phyloP scores from a whole-genome alignment of 2,888 invertebrate genomes.

The Beris chalybata region DNA sequence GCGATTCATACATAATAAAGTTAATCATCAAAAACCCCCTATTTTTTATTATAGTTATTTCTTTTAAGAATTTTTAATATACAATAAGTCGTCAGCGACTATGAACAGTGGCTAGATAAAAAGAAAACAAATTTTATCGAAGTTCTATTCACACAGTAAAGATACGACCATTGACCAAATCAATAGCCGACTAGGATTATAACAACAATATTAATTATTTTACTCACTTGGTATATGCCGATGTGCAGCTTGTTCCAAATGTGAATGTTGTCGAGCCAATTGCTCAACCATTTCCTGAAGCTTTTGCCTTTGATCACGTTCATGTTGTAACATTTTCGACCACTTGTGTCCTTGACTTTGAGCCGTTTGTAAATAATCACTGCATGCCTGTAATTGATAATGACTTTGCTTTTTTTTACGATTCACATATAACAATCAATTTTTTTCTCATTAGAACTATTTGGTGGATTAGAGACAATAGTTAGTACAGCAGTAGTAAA shows the following conservation, averaged over 20 bases:
- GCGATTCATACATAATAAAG: no score
- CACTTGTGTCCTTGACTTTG: constrained; percentile 89
- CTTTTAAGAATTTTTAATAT: no score
- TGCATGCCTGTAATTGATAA: constrained; percentile 70
- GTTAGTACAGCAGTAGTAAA: no score
- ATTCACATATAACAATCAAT: constrained; percentile 89
- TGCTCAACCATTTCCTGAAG: constrained; percentile 97
- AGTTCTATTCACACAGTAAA: no score
- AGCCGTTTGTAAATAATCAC: constrained; percentile 87
- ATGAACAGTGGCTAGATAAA: no score
- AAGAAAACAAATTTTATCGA: no score
- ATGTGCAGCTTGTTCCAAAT: constrained; percentile 86
- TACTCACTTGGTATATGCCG: constrained; percentile 62
- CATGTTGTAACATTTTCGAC: constrained; percentile 90
- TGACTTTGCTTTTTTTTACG: constrained; percentile 89
- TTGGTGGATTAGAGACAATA: no score
- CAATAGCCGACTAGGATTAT: no score
- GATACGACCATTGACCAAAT: no score
- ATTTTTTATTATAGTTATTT: no score
- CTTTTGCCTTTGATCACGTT: constrained; percentile 89
- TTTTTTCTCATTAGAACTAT: constrained; percentile 64
- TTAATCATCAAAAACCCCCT: no score
- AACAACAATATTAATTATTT: background rate
- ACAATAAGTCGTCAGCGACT: no score
- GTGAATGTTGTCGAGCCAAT: constrained; percentile 94